phyloP scores from a whole-genome alignment of 1,140 invertebrate genomes.

The Choristoneura fumiferana region DNA sequence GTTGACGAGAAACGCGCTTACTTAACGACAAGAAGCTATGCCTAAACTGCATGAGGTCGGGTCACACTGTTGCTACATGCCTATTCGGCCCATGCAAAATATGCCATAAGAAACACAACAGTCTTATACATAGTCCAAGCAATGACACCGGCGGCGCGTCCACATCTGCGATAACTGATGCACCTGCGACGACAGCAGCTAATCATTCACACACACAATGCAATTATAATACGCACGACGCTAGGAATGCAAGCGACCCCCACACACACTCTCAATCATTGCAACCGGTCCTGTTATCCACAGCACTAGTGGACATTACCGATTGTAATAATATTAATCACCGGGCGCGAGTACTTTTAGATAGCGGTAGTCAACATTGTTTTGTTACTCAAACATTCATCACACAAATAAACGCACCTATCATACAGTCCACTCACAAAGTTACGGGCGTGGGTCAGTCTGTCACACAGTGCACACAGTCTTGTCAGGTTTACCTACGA shows the following conservation, averaged over 20 bases:
- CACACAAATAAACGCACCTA: constrained; percentile 21
- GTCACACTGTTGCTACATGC: constrained; percentile 1
- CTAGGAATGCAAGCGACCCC: too few species aligned
- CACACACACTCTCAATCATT: too few species aligned
- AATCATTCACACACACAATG: neutral
- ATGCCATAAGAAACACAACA: constrained; percentile 19
- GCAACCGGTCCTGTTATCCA: constrained; percentile 22
- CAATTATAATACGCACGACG: too few species aligned
- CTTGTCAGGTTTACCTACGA: too few species aligned
- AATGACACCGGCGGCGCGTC: neutral
- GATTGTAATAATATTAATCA: constrained; percentile 20
- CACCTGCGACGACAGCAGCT: neutral
- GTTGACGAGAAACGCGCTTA: neutral
- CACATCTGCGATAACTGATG: neutral
- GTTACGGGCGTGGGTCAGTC: neutral
- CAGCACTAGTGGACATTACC: constrained; percentile 22
- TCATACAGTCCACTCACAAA: constrained; percentile 30
- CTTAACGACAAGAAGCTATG: constrained; percentile 18
- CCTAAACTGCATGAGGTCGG: constrained; percentile 16
- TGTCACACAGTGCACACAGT: too few species aligned
- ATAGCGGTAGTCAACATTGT: constrained; percentile 29
- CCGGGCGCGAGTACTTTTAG: constrained; percentile 20
- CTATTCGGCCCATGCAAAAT: constrained; percentile 19
- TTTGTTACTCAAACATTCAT: constrained; percentile 27
- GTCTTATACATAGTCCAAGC: neutral